These are phyloP conservation scores for Epicampocera succincta DNA, from an alignment of 2,888 invertebrate genomes.

Conservation along the genomic window DNA sequence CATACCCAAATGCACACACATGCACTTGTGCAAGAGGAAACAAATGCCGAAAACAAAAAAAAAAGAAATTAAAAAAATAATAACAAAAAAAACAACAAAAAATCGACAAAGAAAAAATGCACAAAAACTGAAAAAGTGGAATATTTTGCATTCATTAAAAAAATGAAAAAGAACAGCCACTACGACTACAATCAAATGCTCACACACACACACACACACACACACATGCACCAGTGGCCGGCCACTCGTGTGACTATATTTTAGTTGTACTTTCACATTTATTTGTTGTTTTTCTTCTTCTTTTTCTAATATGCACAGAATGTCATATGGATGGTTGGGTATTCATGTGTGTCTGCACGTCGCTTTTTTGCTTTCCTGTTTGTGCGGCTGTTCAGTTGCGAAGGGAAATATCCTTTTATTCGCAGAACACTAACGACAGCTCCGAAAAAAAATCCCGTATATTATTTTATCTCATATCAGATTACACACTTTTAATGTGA, in stretches of 20 bases:
- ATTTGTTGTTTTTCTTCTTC: conserved; percentile 21
- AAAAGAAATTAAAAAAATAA: conserved; percentile 12
- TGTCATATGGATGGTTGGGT: conserved; percentile 47
- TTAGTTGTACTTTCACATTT: not conserved
- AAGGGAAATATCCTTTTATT: conserved; percentile 63
- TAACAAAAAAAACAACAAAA: not conserved
- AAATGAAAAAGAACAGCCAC: conserved; percentile 28
- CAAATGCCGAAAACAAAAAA: conserved; percentile 3
- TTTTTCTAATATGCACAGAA: conserved; percentile 51
- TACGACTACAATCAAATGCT: conserved; percentile 1
- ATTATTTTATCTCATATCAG: conserved; percentile 44
- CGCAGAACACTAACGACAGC: conserved; percentile 20
- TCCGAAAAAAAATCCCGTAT: not conserved
- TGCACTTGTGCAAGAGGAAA: conserved; percentile 31
- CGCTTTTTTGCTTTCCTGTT: not conserved
- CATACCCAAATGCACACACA: conserved; percentile 60
- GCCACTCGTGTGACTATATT: conserved; percentile 27
- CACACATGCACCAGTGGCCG: conserved; percentile 39
- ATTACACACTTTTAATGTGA: conserved; percentile 26
- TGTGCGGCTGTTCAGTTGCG: conserved; percentile 59
- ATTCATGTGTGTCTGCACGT: conserved; percentile 28
- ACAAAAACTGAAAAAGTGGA: conserved; percentile 34
- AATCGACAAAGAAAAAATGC: not conserved
- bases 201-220: too few species aligned
- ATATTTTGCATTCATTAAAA: conserved; percentile 47